Percentiles rank a stretch among this genome's conserved stretches.
phyloP scores from a whole-genome alignment of 2,113 vertebrate species.

The Columbina picui region DNA sequence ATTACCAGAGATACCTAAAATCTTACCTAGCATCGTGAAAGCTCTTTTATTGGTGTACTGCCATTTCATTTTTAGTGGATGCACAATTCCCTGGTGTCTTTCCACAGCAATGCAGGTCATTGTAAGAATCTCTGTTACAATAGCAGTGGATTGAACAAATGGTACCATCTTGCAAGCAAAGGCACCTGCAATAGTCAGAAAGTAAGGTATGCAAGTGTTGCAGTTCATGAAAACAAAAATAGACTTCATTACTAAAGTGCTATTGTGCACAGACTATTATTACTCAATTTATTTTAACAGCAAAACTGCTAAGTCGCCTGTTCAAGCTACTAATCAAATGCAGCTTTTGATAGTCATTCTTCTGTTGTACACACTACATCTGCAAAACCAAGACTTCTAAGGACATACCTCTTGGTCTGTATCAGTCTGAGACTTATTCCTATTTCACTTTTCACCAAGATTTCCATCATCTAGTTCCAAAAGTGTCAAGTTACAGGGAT shows the following conservation, averaged over 20 bases:
- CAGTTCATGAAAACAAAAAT: neutral
- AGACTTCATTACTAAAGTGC: neutral
- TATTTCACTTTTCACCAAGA: neutral
- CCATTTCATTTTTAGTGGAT: conserved; percentile 80
- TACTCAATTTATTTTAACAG: neutral
- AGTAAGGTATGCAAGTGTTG: neutral
- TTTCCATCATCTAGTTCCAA: neutral
- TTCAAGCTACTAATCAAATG: neutral
- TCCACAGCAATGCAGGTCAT: conserved; percentile 84
- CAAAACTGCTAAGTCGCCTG: neutral
- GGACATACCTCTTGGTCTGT: neutral
- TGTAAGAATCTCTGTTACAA: conserved; percentile 82
- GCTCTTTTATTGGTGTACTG: conserved; percentile 80
- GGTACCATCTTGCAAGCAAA: conserved; percentile 84
- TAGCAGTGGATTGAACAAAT: conserved; percentile 78
- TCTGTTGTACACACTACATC: rapidly evolving
- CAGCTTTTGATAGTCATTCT: neutral
- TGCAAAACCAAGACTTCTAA: neutral
- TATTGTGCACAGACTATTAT: neutral
- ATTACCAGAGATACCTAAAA: neutral
- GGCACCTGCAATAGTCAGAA: conserved; percentile 67
- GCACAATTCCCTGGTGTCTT: conserved; percentile 81
- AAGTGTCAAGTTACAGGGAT: neutral
- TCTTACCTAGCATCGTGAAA: conserved; percentile 78
- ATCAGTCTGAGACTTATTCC: neutral